A percentile compares a stretch with the other conserved stretches of the same genome.
Evolutionary conservation across 2,113 vertebrate genomes (phyloP).

Genomic region (Cairina moschata): DNA sequence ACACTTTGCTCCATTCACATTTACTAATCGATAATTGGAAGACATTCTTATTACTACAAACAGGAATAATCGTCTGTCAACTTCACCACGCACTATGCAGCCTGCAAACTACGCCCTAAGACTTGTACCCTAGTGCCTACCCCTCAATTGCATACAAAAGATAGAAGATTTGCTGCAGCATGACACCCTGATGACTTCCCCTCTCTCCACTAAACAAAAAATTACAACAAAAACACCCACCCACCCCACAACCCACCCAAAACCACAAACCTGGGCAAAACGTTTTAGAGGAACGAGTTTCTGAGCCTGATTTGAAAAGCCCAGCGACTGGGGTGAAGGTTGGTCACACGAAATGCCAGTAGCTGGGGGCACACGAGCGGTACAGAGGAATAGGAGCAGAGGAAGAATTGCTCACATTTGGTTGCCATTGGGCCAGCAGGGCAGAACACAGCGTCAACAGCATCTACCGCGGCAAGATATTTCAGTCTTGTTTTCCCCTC

Average conservation of each 20-base stretch:
- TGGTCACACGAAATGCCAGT: neutral
- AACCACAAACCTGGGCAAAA: neutral
- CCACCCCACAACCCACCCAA: neutral
- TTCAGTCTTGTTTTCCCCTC: neutral
- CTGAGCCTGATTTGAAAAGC: neutral
- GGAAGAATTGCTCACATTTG: neutral
- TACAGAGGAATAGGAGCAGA: neutral
- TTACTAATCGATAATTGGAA: neutral
- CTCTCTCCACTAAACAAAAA: neutral
- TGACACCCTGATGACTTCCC: accelerated
- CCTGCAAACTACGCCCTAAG: accelerated
- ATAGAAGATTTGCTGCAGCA: neutral
- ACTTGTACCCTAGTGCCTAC: accelerated
- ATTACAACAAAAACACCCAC: neutral
- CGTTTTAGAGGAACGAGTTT: neutral
- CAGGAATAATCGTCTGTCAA: neutral
- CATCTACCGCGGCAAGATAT: neutral
- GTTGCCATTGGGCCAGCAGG: neutral
- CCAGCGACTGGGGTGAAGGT: neutral
- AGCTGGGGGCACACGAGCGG: accelerated
- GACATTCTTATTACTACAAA: neutral
- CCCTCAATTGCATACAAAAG: accelerated
- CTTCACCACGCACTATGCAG: neutral
- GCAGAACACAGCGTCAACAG: accelerated
- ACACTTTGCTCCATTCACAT: neutral